Conservation (phyloP, 2,888 invertebrate genomes). For the Cabera pusaria region DNA sequence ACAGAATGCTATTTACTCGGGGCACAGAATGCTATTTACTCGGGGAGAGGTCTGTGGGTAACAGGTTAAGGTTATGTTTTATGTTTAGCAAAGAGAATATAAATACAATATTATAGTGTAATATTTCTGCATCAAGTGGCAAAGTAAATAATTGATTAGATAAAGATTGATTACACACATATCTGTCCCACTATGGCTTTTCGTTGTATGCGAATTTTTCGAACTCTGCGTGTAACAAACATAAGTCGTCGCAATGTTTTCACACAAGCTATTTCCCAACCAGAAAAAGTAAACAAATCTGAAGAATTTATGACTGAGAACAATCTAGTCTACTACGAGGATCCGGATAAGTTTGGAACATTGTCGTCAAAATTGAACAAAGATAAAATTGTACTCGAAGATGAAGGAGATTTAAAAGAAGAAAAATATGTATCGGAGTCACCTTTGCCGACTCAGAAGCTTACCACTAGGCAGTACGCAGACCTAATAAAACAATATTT, state of each 20-base stretch:
- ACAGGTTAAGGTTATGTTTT: no score
- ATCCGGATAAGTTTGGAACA: slow-evolving; percentile 85
- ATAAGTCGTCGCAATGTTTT: slow-evolving; percentile 40
- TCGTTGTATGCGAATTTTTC: slow-evolving; percentile 47
- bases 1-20: no score
- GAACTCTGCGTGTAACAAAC: slow-evolving; percentile 38
- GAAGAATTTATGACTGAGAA: slow-evolving; percentile 59
- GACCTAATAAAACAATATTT: slow-evolving; percentile 88
- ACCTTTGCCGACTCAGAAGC: slow-evolving; percentile 74
- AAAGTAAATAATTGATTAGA: no score
- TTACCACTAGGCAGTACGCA: slow-evolving; percentile 86
- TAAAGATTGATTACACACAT: no score
- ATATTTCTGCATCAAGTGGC: no score
- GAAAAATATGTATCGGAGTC: slow-evolving; percentile 80
- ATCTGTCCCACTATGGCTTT: no score
- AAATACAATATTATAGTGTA: no score
- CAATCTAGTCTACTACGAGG: slow-evolving; percentile 58
- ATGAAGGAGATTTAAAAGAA: slow-evolving; percentile 85
- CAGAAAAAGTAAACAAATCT: slow-evolving; percentile 36
- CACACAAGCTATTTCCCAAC: slow-evolving; percentile 34
- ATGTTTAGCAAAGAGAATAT: no score
- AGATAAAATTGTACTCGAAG: slow-evolving; percentile 52
- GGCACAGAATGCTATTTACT: no score
- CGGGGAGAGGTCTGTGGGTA: no score
- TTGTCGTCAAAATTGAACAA: slow-evolving; percentile 46